phyloP scores from a whole-genome alignment of 2,113 vertebrate genomes.

The Excalfactoria chinensis region DNA sequence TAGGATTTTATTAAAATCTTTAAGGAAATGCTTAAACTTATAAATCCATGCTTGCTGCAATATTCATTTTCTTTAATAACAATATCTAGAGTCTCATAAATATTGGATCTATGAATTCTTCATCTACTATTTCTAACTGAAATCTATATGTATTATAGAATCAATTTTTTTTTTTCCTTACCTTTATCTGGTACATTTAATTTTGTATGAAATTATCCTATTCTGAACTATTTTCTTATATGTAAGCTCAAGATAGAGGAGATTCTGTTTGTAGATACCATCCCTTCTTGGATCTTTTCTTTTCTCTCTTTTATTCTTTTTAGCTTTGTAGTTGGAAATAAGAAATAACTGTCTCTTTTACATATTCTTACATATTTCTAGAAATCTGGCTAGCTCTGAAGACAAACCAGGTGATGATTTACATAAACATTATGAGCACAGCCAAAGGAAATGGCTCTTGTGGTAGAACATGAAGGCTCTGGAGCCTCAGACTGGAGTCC shows the following conservation, averaged over 20 bases:
- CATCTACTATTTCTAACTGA: neutral
- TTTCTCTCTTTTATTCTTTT: neutral
- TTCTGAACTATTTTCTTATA: neutral
- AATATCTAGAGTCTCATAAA: neutral
- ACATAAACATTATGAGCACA: neutral
- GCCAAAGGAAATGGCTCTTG: neutral
- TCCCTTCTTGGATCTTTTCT: neutral
- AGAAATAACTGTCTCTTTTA: neutral
- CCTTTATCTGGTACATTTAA: neutral
- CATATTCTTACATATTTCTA: slow-evolving; percentile 12
- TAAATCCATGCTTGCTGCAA: neutral
- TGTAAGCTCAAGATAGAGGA: neutral
- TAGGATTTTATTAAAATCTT: neutral
- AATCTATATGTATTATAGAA: neutral
- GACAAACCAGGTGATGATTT: slow-evolving; percentile 39
- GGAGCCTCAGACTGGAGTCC: neutral
- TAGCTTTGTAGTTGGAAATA: neutral
- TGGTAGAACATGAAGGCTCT: neutral
- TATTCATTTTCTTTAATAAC: neutral
- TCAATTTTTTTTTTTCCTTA: neutral
- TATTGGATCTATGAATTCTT: neutral
- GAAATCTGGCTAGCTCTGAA: slow-evolving; percentile 14
- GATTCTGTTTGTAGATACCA: neutral
- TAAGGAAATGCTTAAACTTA: neutral
- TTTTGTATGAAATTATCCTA: neutral